phyloP scores from a whole-genome alignment of 2,888 invertebrate species.

The Yponomeuta malinellus region DNA sequence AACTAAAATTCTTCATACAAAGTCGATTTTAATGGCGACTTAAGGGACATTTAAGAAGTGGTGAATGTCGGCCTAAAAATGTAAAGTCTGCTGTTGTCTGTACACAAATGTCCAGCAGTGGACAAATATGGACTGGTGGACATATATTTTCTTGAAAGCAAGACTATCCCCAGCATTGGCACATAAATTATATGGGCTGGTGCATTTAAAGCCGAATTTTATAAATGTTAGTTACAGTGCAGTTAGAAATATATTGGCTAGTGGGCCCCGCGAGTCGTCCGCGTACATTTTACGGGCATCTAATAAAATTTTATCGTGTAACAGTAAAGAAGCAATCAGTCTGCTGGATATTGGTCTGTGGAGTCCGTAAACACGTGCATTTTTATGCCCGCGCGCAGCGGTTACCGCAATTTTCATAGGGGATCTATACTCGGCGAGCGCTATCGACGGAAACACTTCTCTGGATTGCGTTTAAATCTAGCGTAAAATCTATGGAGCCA shows the following conservation, averaged over 20 bases:
- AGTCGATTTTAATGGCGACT: too few relatives aligned
- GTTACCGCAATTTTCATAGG: slow-evolving; percentile 34
- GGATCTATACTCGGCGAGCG: not conserved
- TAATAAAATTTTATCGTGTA: slow-evolving; percentile 75
- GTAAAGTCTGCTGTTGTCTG: too few relatives aligned
- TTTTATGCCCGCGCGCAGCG: slow-evolving; percentile 56
- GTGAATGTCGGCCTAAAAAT: too few relatives aligned
- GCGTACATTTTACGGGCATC: slow-evolving; percentile 68
- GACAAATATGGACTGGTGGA: too few relatives aligned
- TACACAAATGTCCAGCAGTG: too few relatives aligned
- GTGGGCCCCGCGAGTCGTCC: slow-evolving; percentile 64
- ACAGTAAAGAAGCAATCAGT: slow-evolving; percentile 76
- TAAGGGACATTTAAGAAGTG: too few relatives aligned
- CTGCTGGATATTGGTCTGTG: slow-evolving; percentile 69
- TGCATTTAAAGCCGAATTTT: slow-evolving; percentile 5
- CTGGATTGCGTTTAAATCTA: not conserved
- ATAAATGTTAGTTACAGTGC: slow-evolving; percentile 52
- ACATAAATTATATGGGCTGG: too few relatives aligned
- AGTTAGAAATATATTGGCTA: slow-evolving; percentile 71
- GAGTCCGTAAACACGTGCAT: slow-evolving; percentile 72
- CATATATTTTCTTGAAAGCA: too few relatives aligned
- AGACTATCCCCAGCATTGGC: too few relatives aligned
- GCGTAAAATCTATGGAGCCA: too few relatives aligned
- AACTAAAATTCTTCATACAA: too few relatives aligned
- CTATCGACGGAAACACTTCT: not conserved